Conservation (phyloP, 2,113 vertebrate species). For the Peucedramus taeniatus region DNA sequence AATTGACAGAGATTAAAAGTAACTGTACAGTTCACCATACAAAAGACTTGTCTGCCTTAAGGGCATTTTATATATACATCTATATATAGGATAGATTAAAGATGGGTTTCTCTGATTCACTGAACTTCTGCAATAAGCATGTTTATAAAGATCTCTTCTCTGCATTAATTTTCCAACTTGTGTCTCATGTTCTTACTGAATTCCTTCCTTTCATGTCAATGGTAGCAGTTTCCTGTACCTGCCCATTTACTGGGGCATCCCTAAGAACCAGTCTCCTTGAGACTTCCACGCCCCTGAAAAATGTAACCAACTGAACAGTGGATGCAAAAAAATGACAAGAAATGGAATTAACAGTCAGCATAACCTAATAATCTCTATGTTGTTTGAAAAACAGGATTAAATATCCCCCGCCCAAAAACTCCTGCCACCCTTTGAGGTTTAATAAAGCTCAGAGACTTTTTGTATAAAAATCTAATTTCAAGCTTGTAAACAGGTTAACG, state of each 20-base stretch:
- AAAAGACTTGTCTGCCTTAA: background rate
- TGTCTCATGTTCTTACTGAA: background rate
- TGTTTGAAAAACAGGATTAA: background rate
- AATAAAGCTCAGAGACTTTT: background rate
- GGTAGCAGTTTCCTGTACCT: background rate
- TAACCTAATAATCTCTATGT: background rate
- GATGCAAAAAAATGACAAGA: background rate
- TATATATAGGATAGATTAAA: background rate
- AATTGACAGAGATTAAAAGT: background rate
- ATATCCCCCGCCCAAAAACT: background rate
- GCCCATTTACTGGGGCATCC: background rate
- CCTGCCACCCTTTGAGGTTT: background rate
- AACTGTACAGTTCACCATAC: background rate
- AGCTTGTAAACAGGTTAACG: background rate
- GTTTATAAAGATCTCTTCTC: background rate
- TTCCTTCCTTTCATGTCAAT: background rate
- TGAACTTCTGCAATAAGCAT: background rate
- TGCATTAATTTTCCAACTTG: background rate
- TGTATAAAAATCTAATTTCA: background rate
- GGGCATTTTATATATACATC: background rate
- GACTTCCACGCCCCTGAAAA: background rate
- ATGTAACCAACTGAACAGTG: background rate
- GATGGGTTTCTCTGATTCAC: background rate
- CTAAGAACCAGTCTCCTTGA: background rate
- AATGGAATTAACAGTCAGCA: background rate